Conservation (phyloP, 1,140 invertebrate genomes). For the Heliothis subflexa region DNA sequence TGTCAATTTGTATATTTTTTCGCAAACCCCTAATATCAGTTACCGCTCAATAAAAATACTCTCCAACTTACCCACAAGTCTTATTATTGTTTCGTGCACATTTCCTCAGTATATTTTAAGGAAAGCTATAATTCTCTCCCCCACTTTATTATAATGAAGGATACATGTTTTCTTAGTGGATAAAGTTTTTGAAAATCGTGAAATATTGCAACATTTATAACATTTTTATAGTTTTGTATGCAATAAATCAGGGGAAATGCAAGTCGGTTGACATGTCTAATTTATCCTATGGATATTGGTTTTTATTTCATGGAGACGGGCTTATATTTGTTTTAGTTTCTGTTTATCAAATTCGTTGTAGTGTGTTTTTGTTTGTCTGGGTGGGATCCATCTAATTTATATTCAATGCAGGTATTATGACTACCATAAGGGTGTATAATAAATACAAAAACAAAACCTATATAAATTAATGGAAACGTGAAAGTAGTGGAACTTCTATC, state of each 20-base stretch:
- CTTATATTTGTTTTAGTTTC: too few species aligned
- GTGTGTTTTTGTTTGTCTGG: too few species aligned
- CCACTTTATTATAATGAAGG: conserved; percentile 47
- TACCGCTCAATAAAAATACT: conserved; percentile 9
- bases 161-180: conserved; percentile 23
- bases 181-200: conserved; percentile 35
- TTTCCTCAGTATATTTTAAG: conserved; percentile 35
- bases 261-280: conserved; percentile 20
- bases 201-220: conserved; percentile 46
- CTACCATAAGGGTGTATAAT: too few species aligned
- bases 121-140: conserved; percentile 32
- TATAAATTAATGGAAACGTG: too few species aligned
- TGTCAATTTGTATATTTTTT: not conserved
- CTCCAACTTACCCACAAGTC: conserved; percentile 15
- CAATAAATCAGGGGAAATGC: conserved; percentile 35
- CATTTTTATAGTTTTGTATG: conserved; percentile 38
- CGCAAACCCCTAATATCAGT: conserved; percentile 6
- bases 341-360: too few species aligned
- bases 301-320: too few species aligned
- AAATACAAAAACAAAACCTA: too few species aligned
- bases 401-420: too few species aligned
- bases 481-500: too few species aligned
- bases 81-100: conserved; percentile 36
- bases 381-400: too few species aligned
- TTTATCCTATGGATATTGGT: conserved; percentile 24